Conservation (phyloP, 2,888 invertebrate genomes). For the Epirrhoe tristata region DNA sequence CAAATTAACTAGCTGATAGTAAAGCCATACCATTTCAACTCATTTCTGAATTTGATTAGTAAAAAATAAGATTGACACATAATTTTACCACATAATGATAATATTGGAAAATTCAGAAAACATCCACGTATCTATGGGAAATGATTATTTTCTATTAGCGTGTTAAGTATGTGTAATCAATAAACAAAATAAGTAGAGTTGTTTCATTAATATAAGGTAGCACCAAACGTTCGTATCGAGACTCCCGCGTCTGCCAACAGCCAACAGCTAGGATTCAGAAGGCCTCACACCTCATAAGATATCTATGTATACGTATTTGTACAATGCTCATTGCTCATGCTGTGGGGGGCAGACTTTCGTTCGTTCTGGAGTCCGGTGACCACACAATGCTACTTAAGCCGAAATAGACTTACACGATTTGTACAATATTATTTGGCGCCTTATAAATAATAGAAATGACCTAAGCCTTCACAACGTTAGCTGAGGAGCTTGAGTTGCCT, state of each 20-base stretch:
- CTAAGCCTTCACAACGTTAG: conserved; percentile 4
- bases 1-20: conserved; percentile 4
- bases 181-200: conserved; percentile 2
- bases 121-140: neutral
- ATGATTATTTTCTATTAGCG: conserved; percentile 1
- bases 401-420: conserved; percentile 13
- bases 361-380: neutral
- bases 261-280: neutral
- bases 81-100: neutral
- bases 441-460: conserved; percentile 6
- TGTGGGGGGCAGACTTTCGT: neutral
- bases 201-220: conserved; percentile 12
- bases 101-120: neutral
- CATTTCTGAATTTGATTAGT: neutral
- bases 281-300: neutral
- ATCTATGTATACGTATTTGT: neutral
- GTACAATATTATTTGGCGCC: conserved; percentile 26
- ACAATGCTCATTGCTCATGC: neutral
- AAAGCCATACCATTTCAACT: conserved; percentile 10
- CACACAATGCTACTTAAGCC: conserved; percentile 3
- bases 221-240: conserved; percentile 26
- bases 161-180: conserved; percentile 4
- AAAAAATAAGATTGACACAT: neutral
- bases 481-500: neutral
- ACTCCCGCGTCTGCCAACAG: neutral